A percentile compares a stretch with the other conserved stretches of the same genome.
phyloP scores from a whole-genome alignment of 2,113 vertebrate genomes.

The Saccopteryx leptura region DNA sequence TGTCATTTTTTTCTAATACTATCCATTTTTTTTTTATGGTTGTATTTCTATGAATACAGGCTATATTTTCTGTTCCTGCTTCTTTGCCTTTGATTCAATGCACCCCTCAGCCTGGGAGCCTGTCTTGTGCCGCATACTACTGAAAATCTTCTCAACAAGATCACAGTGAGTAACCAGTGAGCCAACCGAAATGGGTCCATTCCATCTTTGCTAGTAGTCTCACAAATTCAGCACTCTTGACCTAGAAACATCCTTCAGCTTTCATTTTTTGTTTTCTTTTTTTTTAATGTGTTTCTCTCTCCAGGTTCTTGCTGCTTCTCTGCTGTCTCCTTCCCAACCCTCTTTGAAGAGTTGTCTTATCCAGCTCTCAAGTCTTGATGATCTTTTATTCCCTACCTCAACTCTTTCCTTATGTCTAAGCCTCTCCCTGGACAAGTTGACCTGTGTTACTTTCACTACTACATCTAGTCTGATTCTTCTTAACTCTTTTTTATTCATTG shows the following conservation, averaged over 20 bases:
- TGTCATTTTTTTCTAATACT: background rate
- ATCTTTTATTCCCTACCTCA: background rate
- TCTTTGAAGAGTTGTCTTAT: no score
- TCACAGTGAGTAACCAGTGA: rapidly evolving
- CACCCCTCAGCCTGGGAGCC: rapidly evolving
- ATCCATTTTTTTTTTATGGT: no score
- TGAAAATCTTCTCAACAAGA: background rate
- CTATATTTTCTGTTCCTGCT: rapidly evolving
- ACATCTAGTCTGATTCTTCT: background rate
- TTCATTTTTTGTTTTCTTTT: background rate
- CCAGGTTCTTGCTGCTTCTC: background rate
- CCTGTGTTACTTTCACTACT: background rate
- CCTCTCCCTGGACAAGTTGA: no score
- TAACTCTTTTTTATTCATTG: background rate
- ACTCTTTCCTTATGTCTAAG: background rate
- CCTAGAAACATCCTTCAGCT: background rate
- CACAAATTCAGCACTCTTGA: background rate
- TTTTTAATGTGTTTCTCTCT: background rate
- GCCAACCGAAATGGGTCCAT: background rate
- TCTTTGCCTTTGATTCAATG: background rate
- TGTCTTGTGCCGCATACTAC: rapidly evolving
- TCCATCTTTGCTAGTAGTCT: no score
- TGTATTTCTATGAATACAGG: background rate
- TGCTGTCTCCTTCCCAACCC: no score
- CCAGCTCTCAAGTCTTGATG: no score